Evolutionary conservation across 2,888 invertebrate genomes (phyloP).

Genomic region (Galeopsomyia nigrocyanea): DNA sequence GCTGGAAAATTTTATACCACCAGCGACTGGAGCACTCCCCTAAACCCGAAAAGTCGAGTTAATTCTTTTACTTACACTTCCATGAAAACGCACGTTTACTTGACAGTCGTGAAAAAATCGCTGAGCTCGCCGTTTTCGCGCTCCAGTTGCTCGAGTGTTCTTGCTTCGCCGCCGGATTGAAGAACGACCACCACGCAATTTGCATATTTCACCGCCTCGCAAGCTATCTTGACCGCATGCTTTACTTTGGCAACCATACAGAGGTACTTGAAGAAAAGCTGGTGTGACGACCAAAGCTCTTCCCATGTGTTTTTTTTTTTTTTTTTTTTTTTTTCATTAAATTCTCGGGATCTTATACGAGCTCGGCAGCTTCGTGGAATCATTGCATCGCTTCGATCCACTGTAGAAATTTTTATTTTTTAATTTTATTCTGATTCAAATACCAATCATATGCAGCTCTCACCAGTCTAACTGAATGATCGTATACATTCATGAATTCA

Average conservation of each 20-base stretch:
- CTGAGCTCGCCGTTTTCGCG: conserved; percentile 95
- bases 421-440: too few relatives aligned
- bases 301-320: conserved; percentile 99
- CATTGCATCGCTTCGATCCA: conserved; percentile 98
- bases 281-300: conserved; percentile 99
- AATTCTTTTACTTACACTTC: too few relatives aligned
- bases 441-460: too few relatives aligned
- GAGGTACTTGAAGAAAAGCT: conserved; percentile 98
- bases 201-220: conserved; percentile 91
- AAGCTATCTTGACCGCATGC: conserved; percentile 83
- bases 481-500: conserved; percentile 91
- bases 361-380: conserved; percentile 94
- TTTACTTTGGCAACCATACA: conserved; percentile 96
- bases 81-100: conserved; percentile 69
- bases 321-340: too few relatives aligned
- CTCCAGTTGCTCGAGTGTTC: conserved; percentile 96
- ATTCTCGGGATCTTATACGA: conserved; percentile 94
- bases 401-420: too few relatives aligned
- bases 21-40: conserved; percentile 95
- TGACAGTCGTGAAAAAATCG: conserved; percentile 98
- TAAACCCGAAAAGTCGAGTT: conserved; percentile 71
- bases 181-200: conserved; percentile 99
- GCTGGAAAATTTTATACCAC: conserved; percentile 99
- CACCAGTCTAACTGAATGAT: conserved; percentile 90
- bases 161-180: conserved; percentile 98